Conservation (phyloP, 2,888 invertebrate genomes). For the Baccha elongata region DNA sequence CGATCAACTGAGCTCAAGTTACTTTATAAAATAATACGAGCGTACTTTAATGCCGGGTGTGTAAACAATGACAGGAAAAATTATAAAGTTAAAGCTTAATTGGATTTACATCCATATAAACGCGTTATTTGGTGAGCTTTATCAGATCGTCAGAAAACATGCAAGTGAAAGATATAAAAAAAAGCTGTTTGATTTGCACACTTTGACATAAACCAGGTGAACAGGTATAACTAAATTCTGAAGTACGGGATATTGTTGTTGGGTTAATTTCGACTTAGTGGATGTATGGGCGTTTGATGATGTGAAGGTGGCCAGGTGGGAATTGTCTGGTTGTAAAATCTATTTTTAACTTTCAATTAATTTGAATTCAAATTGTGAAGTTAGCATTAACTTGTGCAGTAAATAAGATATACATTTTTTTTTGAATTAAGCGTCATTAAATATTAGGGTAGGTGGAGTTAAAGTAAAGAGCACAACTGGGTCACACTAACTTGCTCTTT, state of each 20-base stretch:
- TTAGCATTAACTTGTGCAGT: not conserved
- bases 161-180: conserved; percentile 4
- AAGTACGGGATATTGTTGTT: not conserved
- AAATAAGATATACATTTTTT: too few species aligned
- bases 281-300: conserved; percentile 11
- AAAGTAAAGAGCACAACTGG: too few species aligned
- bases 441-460: too few species aligned
- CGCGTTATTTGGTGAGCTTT: conserved; percentile 13
- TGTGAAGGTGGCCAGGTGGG: not conserved
- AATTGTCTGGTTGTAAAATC: not conserved
- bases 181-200: conserved; percentile 17
- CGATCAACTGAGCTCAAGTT: conserved; percentile 52
- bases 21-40: conserved; percentile 7
- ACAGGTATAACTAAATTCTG: not conserved
- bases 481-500: too few species aligned
- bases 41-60: not conserved
- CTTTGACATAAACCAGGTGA: not conserved
- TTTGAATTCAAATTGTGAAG: not conserved
- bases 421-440: too few species aligned
- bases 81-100: not conserved
- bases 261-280: not conserved
- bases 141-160: not conserved
- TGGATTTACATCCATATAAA: not conserved
- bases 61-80: not conserved
- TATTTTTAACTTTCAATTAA: conserved; percentile 22